These are phyloP conservation scores for Polyergus mexicanus DNA, from an alignment of 1,140 invertebrate genomes.

Conservation along the genomic window DNA sequence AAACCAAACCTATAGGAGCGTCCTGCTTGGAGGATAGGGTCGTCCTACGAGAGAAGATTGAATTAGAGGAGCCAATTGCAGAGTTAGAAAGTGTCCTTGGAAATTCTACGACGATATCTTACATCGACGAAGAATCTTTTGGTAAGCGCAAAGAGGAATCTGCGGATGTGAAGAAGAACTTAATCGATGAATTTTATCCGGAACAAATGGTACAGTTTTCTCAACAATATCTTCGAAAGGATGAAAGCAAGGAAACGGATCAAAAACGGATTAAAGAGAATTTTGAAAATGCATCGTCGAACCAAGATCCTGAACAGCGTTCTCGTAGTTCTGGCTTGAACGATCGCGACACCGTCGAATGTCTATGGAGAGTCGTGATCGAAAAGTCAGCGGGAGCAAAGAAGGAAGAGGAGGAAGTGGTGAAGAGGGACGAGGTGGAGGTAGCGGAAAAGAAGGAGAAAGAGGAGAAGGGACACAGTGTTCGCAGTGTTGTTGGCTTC, in stretches of 20 bases:
- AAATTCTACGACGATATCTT: not conserved
- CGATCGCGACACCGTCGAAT: slow-evolving; percentile 57
- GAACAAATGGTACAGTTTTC: slow-evolving; percentile 44
- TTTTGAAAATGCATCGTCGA: not conserved
- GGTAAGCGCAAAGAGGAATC: slow-evolving; percentile 16
- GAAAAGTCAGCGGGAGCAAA: slow-evolving; percentile 66
- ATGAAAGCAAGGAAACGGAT: not conserved
- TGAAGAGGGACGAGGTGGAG: slow-evolving; percentile 33
- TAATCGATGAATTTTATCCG: slow-evolving; percentile 70
- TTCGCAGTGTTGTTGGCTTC: slow-evolving; percentile 73
- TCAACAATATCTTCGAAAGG: not conserved
- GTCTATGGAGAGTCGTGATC: slow-evolving; percentile 75
- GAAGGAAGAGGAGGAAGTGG: slow-evolving; percentile 28
- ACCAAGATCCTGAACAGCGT: slow-evolving; percentile 6
- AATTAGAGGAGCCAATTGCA: not conserved
- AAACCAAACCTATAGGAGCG: slow-evolving; percentile 82
- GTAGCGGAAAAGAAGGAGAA: slow-evolving; percentile 63
- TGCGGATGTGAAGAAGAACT: slow-evolving; percentile 43
- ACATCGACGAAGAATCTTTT: not conserved
- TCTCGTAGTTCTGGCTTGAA: not conserved
- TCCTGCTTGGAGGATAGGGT: slow-evolving; percentile 64
- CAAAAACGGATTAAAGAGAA: not conserved
- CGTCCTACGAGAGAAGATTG: slow-evolving; percentile 34
- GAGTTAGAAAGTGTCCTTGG: slow-evolving; percentile 2
- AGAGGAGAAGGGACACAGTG: slow-evolving; percentile 75